Evolutionary conservation across 2,888 invertebrate species (phyloP).

Genomic region (Scaptomyza cyrtandrae): DNA sequence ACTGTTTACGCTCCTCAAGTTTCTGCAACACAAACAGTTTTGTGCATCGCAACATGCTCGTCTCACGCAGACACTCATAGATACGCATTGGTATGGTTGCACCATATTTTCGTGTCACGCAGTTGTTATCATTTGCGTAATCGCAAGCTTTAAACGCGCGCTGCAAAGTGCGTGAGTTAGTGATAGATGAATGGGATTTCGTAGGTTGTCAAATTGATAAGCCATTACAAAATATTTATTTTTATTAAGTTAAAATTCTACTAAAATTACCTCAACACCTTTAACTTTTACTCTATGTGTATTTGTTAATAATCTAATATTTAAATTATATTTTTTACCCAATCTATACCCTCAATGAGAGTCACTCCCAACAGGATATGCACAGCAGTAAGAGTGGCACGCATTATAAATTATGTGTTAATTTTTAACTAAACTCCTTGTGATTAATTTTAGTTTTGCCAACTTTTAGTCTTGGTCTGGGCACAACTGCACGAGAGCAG

Average conservation of each 20-base stretch:
- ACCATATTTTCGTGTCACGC: conserved; percentile 80
- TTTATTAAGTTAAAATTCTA: too few species aligned
- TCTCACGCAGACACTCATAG: conserved; percentile 82
- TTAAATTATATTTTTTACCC: conserved; percentile 26
- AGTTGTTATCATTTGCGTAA: conserved; percentile 52
- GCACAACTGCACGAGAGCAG: conserved; percentile 73
- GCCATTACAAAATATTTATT: too few species aligned
- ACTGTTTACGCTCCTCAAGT: conserved; percentile 82
- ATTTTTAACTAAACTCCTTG: background rate
- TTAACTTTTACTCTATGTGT: too few species aligned
- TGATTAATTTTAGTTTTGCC: background rate
- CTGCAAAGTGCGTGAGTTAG: conserved; percentile 38
- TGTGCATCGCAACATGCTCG: conserved; percentile 86
- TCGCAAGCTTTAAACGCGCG: conserved; percentile 47
- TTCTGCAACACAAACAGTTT: conserved; percentile 86
- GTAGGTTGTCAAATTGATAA: too few species aligned
- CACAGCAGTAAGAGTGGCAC: conserved; percentile 29
- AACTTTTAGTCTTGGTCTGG: conserved; percentile 18
- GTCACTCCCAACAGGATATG: conserved; percentile 57
- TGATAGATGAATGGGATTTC: too few species aligned
- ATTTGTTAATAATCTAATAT: too few species aligned
- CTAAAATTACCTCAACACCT: too few species aligned
- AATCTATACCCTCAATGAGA: conserved; percentile 35
- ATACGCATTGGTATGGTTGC: conserved; percentile 83
- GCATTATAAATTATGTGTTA: conserved; percentile 43